Percentiles rank a stretch among this genome's conserved stretches.
Evolutionary conservation across 1,140 invertebrate genomes (phyloP).

Genomic region (Venturia canescens): DNA sequence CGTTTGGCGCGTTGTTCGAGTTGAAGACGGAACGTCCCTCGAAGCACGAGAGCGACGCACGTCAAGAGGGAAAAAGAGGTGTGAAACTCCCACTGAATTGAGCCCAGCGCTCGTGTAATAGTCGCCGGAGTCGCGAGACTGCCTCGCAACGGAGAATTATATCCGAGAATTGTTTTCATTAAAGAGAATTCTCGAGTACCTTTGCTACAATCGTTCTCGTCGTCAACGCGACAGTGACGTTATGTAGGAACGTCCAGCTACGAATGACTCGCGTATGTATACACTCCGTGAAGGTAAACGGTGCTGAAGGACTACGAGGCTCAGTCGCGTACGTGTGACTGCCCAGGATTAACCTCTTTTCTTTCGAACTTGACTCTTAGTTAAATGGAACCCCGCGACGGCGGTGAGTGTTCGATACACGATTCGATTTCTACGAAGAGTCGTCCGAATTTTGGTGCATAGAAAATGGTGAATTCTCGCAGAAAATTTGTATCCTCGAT

Average conservation of each 20-base stretch:
- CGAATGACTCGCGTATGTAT: neutral
- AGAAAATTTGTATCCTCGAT: too few relatives aligned
- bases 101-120: neutral
- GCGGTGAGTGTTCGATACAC: too few relatives aligned
- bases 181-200: constrained; percentile 47
- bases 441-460: too few relatives aligned
- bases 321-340: constrained; percentile 4
- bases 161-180: constrained; percentile 69
- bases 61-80: neutral
- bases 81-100: constrained; percentile 35
- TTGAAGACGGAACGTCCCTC: constrained; percentile 13
- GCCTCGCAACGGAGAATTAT: constrained; percentile 61
- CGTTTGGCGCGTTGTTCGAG: constrained; percentile 57
- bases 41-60: neutral
- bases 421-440: too few relatives aligned
- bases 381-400: too few relatives aligned
- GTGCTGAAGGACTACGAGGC: neutral
- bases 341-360: neutral
- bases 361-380: neutral
- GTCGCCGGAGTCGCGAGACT: constrained; percentile 3
- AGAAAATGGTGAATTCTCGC: too few relatives aligned
- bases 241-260: constrained; percentile 7
- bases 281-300: neutral
- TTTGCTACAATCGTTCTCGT: constrained; percentile 8
- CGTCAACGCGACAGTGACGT: neutral